Conservation (phyloP, 2,113 vertebrate species). For the Eurypyga helias region DNA sequence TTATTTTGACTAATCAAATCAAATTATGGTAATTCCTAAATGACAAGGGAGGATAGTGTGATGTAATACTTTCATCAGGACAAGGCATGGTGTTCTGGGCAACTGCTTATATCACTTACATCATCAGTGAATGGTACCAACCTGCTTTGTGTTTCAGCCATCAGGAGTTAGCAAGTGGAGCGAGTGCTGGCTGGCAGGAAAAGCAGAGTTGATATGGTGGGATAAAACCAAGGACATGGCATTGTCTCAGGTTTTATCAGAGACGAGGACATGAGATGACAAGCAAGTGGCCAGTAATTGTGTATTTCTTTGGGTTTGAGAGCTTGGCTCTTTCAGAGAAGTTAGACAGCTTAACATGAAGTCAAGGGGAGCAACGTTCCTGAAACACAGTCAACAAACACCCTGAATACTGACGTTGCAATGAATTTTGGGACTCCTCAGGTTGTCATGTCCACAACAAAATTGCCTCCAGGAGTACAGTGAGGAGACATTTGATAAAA, state of each 20-base stretch:
- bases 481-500: not conserved
- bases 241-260: not conserved
- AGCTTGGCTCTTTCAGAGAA: not conserved
- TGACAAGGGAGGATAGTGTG: not conserved
- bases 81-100: not conserved
- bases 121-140: not conserved
- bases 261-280: not conserved
- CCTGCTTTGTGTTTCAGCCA: not conserved
- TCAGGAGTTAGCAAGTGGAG: not conserved
- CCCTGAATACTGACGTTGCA: not conserved
- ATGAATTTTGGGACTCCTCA: not conserved
- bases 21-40: not conserved
- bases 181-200: not conserved
- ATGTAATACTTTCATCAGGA: not conserved
- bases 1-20: not conserved
- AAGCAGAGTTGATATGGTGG: not conserved
- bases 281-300: not conserved
- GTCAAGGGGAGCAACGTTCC: not conserved
- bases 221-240: not conserved
- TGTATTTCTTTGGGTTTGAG: not conserved
- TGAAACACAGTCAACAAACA: not conserved
- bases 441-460: not conserved
- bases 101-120: not conserved
- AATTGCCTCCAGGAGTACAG: not conserved
- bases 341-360: not conserved